A percentile compares a stretch with the other conserved stretches of the same genome.
These are phyloP conservation scores for Micromussa lordhowensis DNA, from an alignment of 92 coral and sea anemone species.

Conservation along the genomic window DNA sequence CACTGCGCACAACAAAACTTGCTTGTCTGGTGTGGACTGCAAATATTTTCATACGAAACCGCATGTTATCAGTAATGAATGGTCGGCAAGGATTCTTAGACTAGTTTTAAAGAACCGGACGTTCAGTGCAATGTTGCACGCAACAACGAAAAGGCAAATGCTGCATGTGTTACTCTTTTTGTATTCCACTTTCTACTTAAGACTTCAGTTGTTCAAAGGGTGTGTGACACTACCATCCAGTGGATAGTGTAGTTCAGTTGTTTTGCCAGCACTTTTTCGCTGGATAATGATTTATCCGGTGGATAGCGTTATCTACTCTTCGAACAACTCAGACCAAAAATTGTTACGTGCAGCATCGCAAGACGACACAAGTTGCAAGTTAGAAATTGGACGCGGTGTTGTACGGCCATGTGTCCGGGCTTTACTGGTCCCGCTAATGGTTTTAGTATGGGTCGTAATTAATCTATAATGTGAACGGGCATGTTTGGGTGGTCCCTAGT, in stretches of 20 bases:
- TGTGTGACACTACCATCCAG: too few relatives aligned
- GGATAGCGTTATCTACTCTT: too few relatives aligned
- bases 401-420: not conserved
- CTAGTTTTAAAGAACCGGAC: not conserved
- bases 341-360: not conserved
- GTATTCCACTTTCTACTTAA: not conserved
- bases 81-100: not conserved
- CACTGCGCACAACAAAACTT: not conserved
- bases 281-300: too few relatives aligned
- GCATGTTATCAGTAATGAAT: not conserved
- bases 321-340: not conserved
- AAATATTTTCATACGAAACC: not conserved
- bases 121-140: not conserved
- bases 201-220: too few relatives aligned
- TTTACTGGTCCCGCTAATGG: not conserved
- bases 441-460: not conserved
- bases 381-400: not conserved
- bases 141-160: not conserved
- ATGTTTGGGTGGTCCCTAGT: constrained; percentile 19
- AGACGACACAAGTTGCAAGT: not conserved
- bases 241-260: too few relatives aligned
- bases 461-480: not conserved
- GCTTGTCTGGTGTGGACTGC: not conserved
- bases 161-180: not conserved
- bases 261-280: too few relatives aligned